Base-by-base conservation (phyloP, 1,140 invertebrate species). In the Eupeodes corollae region DNA sequence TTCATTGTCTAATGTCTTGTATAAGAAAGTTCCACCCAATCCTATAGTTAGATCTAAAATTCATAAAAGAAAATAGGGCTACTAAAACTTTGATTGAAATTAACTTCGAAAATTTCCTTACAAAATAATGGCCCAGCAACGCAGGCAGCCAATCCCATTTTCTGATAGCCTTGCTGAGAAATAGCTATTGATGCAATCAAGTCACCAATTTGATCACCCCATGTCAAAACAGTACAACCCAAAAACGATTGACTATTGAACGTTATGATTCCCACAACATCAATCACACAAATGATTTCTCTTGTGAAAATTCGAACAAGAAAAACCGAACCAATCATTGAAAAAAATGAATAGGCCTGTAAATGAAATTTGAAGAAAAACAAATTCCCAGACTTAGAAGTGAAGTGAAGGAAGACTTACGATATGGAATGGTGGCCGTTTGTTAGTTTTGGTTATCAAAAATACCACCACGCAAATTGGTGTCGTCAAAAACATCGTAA, bases 111-210 rank as follows among this genome's bases (percentile, higher is more conserved):
- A 6, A 15, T 16, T 16, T 33, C 32, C 44, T 51, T 45, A 56
- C 54, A 51, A 14, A 56, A 53, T 40, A 56, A 42, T 33, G 54
- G 54, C 2, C 49, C 47, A 37, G 49, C 54, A 33, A 51, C 46
- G 15, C 49, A 53, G 5, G 51, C 52, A 13, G 54, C 51, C 49
- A 47, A 56, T 13, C 42, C 52, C 54, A 56, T 56, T 43, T 47
- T 33, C 6, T 42, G 49, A 44, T 53, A 51, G 5, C 54, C 54
- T 32, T 51, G 47, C 18, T 46, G 32, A 15, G 51, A 41, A 16
- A 56, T 46, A 12, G 51, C 41, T 3, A 49, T 42, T 26, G 35
- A 35, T 15, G 47, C 44, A 38, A 56, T 41, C 12, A 53, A 33
- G 42, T 56, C 54, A 5, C 52, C 49, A 15, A 56, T 31, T 16